These are phyloP conservation scores for Peucedramus taeniatus DNA, from an alignment of 2,113 vertebrate genomes.

Conservation along the genomic window DNA sequence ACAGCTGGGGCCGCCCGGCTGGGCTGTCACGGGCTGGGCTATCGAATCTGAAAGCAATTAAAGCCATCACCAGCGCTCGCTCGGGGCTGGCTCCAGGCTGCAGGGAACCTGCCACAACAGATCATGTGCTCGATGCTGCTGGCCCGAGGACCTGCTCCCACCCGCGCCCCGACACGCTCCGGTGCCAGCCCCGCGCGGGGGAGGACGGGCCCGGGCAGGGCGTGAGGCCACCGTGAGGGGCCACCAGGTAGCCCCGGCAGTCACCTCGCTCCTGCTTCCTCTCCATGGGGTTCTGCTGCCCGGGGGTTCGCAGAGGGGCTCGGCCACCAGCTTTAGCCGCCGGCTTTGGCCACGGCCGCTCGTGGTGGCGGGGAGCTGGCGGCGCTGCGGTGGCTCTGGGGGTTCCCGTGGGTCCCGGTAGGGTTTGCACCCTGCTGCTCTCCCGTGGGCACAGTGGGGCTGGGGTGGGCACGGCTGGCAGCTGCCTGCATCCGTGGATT, in stretches of 20 bases:
- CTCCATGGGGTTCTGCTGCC: background rate
- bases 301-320: background rate
- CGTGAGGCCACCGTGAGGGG: background rate
- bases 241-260: background rate
- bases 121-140: slow-evolving; percentile 65
- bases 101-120: slow-evolving; percentile 75
- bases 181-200: background rate
- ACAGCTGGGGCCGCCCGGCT: background rate
- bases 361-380: background rate
- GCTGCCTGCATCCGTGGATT: background rate
- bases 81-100: slow-evolving; percentile 76
- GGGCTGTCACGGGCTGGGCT: slow-evolving; percentile 61
- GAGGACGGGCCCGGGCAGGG: background rate
- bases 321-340: background rate
- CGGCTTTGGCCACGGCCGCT: background rate
- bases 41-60: slow-evolving; percentile 80
- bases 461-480: background rate
- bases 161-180: background rate
- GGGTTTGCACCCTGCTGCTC: background rate
- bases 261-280: background rate
- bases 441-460: background rate
- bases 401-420: background rate
- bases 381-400: background rate
- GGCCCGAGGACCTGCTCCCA: slow-evolving; percentile 50
- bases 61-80: slow-evolving; percentile 75